Conservation (phyloP, 1,140 invertebrate species). For the Araneus ventricosus region DNA sequence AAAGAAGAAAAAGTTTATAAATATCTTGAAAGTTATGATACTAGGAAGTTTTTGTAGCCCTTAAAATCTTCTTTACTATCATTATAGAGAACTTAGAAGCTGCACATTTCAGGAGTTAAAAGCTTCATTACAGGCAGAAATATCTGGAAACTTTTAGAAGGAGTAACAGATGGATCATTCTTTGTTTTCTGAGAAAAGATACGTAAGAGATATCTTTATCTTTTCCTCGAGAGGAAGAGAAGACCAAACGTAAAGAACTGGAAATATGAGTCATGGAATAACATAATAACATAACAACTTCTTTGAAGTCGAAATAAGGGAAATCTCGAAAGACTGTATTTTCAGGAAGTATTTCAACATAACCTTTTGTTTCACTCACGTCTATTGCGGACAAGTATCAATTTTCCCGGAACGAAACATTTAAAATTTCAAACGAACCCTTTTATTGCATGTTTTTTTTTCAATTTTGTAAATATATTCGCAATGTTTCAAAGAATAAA, state of each 20-base stretch:
- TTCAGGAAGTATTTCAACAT: neutral
- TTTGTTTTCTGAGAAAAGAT: neutral
- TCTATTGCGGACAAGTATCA: neutral
- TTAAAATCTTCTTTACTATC: neutral
- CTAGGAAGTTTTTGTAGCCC: neutral
- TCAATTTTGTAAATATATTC: too few species aligned
- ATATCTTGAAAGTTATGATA: neutral
- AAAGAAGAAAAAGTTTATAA: neutral
- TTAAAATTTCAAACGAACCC: neutral
- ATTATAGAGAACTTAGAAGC: neutral
- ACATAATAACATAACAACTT: neutral
- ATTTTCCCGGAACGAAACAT: neutral
- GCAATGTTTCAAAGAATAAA: too few species aligned
- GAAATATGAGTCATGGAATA: neutral
- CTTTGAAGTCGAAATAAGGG: neutral
- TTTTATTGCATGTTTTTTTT: too few species aligned
- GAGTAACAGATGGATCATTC: neutral
- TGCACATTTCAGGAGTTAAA: neutral
- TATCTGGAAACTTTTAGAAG: neutral
- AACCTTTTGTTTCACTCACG: neutral
- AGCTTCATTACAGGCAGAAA: neutral
- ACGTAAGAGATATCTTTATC: neutral
- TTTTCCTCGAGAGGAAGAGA: neutral
- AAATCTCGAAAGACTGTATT: neutral
- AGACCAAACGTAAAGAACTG: neutral